Conservation (phyloP, 2,113 vertebrate species). For the Strigops habroptila region DNA sequence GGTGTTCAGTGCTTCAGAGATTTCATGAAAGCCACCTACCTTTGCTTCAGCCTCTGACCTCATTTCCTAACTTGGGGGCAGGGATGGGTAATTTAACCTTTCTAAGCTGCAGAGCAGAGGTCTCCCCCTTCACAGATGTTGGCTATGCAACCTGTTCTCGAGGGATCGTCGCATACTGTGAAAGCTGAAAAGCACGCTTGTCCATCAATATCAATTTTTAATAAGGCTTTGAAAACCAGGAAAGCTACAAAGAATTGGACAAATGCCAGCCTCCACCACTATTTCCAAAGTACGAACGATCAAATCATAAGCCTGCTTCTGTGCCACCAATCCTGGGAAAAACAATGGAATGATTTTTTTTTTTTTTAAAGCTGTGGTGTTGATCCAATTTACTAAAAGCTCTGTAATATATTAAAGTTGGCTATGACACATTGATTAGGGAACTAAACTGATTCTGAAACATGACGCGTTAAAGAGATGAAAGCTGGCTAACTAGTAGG, state of each 20-base stretch:
- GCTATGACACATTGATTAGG: background rate
- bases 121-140: background rate
- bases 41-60: background rate
- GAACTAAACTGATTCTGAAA: background rate
- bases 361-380: background rate
- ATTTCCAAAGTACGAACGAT: background rate
- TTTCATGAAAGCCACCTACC: background rate
- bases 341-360: background rate
- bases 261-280: background rate
- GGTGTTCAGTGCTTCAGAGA: background rate
- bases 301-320: background rate
- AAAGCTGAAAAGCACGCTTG: background rate
- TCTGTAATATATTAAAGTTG: background rate
- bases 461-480: background rate
- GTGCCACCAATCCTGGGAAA: background rate
- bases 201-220: constrained; percentile 26
- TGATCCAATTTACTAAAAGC: background rate
- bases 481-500: background rate
- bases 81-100: background rate
- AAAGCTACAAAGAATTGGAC: background rate
- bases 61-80: background rate
- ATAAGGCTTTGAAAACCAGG: background rate
- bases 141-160: background rate
- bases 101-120: background rate
- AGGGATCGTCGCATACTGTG: background rate